Percentiles rank a stretch among this genome's conserved stretches.
Conservation (phyloP, 2,888 invertebrate genomes). For the Spisula subtruncata region DNA sequence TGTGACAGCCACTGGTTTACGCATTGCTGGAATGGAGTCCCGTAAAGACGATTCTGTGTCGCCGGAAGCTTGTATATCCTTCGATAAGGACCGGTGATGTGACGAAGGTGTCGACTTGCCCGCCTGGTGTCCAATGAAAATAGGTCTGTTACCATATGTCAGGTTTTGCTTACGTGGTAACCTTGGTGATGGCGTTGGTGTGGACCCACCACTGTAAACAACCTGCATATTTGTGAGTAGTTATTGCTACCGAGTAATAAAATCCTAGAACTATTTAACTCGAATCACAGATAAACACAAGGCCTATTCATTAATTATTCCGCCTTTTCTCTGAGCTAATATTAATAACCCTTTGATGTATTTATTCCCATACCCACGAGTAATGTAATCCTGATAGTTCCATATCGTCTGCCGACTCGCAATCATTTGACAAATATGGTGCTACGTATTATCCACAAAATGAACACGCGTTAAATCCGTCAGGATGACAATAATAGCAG, state of each 20-base stretch:
- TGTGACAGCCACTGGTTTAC: constrained; percentile 79
- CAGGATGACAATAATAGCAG: not conserved
- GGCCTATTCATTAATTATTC: too few species aligned
- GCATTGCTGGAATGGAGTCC: constrained; percentile 85
- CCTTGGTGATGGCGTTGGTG: constrained; percentile 82
- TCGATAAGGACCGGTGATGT: constrained; percentile 55
- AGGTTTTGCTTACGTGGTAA: constrained; percentile 78
- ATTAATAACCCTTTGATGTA: not conserved
- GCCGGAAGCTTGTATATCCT: constrained; percentile 67
- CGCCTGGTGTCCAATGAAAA: constrained; percentile 78
- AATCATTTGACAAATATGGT: not conserved
- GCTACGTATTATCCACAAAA: not conserved
- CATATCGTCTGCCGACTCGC: not conserved
- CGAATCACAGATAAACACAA: not conserved
- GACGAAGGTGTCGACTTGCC: constrained; percentile 64
- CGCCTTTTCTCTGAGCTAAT: not conserved
- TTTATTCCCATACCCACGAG: not conserved
- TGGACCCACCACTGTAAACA: constrained; percentile 83
- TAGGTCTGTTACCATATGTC: constrained; percentile 78
- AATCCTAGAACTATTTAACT: not conserved
- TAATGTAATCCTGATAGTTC: not conserved
- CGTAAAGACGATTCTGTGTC: constrained; percentile 78
- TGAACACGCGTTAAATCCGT: not conserved
- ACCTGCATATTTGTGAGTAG: constrained; percentile 77
- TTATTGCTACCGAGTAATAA: not conserved